Conservation (phyloP, 2,797 vertebrate species). For the Potorous gilbertii region DNA sequence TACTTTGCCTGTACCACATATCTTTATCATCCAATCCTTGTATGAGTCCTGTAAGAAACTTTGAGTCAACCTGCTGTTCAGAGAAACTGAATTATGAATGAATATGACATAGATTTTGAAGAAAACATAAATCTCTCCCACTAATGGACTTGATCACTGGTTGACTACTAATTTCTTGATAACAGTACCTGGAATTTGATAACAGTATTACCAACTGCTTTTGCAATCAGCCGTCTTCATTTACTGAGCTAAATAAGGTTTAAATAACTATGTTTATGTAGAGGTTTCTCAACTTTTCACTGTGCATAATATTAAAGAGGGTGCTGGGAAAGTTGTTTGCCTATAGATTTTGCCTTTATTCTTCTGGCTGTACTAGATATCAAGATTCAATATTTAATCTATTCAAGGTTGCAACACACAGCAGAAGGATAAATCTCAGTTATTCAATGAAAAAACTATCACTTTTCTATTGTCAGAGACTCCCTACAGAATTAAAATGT, state of each 20-base stretch:
- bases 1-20: slow-evolving; percentile 14
- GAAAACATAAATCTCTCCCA: slow-evolving; percentile 50
- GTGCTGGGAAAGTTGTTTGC: slow-evolving; percentile 9
- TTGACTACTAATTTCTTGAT: not conserved
- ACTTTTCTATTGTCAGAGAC: slow-evolving; percentile 57
- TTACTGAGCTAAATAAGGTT: slow-evolving; percentile 12
- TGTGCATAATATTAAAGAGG: slow-evolving; percentile 44
- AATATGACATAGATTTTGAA: slow-evolving; percentile 31
- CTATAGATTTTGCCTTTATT: slow-evolving; percentile 44
- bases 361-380: slow-evolving; percentile 25
- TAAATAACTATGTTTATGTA: slow-evolving; percentile 26
- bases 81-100: slow-evolving; percentile 45
- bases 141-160: slow-evolving; percentile 34
- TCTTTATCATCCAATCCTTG: slow-evolving; percentile 43
- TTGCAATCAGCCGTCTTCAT: slow-evolving; percentile 6
- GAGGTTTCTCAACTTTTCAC: not conserved
- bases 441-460: slow-evolving; percentile 19
- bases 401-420: slow-evolving; percentile 54
- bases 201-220: not conserved
- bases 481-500: slow-evolving; percentile 61
- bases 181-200: slow-evolving; percentile 38
- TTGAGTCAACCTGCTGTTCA: slow-evolving; percentile 44
- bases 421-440: slow-evolving; percentile 48
- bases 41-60: slow-evolving; percentile 47
- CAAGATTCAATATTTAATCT: slow-evolving; percentile 48